Conservation (phyloP, 2,888 invertebrate species). For the Ophonus ardosiacus region DNA sequence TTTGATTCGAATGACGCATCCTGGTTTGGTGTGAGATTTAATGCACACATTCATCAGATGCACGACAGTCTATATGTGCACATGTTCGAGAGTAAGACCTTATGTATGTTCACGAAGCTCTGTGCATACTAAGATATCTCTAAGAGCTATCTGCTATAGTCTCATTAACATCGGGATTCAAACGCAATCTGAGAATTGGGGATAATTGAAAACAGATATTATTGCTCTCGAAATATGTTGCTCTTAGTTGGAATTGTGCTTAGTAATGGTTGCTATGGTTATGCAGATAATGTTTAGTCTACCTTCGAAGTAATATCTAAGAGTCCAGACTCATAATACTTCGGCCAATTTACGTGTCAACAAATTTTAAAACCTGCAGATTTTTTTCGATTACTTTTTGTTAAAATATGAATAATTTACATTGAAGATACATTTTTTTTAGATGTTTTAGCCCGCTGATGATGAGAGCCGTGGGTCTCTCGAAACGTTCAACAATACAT, state of each 20-base stretch:
- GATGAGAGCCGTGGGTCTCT: too few relatives aligned
- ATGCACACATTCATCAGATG: slow-evolving; percentile 25
- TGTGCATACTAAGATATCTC: neutral
- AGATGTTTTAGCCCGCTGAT: too few relatives aligned
- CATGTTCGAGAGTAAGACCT: neutral
- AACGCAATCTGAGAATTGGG: neutral
- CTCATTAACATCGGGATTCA: neutral
- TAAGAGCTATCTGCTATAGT: neutral
- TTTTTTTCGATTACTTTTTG: too few relatives aligned
- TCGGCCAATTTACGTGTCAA: too few relatives aligned
- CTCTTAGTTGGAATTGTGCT: neutral
- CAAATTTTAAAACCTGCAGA: too few relatives aligned
- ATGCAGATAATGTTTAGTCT: too few relatives aligned
- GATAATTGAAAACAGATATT: neutral
- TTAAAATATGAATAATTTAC: too few relatives aligned
- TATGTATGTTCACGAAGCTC: neutral
- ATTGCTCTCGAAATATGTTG: neutral
- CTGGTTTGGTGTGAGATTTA: slow-evolving; percentile 21
- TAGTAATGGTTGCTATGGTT: too few relatives aligned
- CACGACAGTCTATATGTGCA: neutral
- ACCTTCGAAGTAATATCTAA: too few relatives aligned
- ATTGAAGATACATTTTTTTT: too few relatives aligned
- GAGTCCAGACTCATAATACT: too few relatives aligned
- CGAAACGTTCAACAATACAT: too few relatives aligned
- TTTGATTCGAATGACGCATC: slow-evolving; percentile 8